Evolutionary conservation across 92 coral and sea anemone genomes (phyloP), one percentile per base, ranked within the genome.

Genomic region (Plumapathes pennacea): DNA sequence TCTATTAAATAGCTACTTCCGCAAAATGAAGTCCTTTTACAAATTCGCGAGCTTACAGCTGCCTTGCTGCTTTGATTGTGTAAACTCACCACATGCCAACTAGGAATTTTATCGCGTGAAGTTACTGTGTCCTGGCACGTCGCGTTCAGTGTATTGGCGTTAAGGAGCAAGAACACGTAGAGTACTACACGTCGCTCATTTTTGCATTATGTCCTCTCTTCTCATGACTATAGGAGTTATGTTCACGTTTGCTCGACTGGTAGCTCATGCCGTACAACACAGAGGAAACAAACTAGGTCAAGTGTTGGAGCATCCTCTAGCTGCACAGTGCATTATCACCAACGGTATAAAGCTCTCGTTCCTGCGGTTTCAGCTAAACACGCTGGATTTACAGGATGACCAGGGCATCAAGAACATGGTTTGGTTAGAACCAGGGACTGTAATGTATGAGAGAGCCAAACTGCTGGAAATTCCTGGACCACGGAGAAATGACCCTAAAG

Each of bases 191-290:
- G n/a, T n/a, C n/a, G n/a, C n/a, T 13, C 10, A 21, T n/a, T 7
- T 17, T 46, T n/a, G 8, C 52, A 8, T n/a, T 46, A 8, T 13
- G 25, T 46, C 15, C 32, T 30, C 38, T 31, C 15, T 46, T 25
- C 14, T n/a, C 28, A 10, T 40, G n/a, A n/a, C 51, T 67, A 25
- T 62, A 91, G 97, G 91, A 23, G 49, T 83, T 14, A 87, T 91
- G 96, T 91, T 83, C 67, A 62, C 86, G 46, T 91, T 88, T 83
- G 97, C 83, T 32, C 80, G 95, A 25, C 92, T 91, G 22, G 88
- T 89, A 7, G 89, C 85, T 31, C 85, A 85, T 24, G 97, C 97
- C 29, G 48, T 77, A 13, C 32, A 74, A 53, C 37, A 46, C 26
- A 64, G 58, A 36, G 76, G 79, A 30, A 51, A 83, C 63, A 46